Percentiles rank a stretch among this genome's conserved stretches.
Evolutionary conservation across 2,113 vertebrate genomes (phyloP).

Genomic region (Erythrocebus patas): DNA sequence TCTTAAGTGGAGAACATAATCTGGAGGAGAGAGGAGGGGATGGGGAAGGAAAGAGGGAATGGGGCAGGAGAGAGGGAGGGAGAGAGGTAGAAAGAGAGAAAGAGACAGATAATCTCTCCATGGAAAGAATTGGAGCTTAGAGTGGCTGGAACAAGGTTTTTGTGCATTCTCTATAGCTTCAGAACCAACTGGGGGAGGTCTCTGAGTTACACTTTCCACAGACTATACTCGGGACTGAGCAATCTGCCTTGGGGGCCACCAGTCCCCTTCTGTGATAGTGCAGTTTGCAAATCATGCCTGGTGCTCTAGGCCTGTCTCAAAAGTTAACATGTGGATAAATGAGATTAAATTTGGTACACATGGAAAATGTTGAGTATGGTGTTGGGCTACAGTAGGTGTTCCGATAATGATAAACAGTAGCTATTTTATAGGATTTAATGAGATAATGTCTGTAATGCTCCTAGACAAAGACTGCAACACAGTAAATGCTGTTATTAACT

Average conservation of each 20-base stretch:
- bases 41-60: no score
- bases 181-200: not conserved
- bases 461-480: not conserved
- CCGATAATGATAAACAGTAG: not conserved
- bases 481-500: not conserved
- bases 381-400: not conserved
- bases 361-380: not conserved
- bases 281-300: slow-evolving; percentile 59
- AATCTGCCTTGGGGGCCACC: not conserved
- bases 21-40: not conserved
- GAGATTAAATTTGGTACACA: not conserved
- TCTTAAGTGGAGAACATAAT: not conserved
- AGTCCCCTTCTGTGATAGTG: slow-evolving; percentile 66
- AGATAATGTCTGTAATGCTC: not conserved
- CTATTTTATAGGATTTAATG: slow-evolving; percentile 16
- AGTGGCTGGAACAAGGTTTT: not conserved
- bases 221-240: not conserved
- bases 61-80: not conserved
- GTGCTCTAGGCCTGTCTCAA: slow-evolving; percentile 55
- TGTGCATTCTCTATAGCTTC: not conserved
- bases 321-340: not conserved
- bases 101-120: not conserved
- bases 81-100: no score
- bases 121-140: not conserved
- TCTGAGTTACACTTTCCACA: not conserved